Base-by-base conservation (phyloP, 2,888 invertebrate species). In the Ophion slaviceki region DNA sequence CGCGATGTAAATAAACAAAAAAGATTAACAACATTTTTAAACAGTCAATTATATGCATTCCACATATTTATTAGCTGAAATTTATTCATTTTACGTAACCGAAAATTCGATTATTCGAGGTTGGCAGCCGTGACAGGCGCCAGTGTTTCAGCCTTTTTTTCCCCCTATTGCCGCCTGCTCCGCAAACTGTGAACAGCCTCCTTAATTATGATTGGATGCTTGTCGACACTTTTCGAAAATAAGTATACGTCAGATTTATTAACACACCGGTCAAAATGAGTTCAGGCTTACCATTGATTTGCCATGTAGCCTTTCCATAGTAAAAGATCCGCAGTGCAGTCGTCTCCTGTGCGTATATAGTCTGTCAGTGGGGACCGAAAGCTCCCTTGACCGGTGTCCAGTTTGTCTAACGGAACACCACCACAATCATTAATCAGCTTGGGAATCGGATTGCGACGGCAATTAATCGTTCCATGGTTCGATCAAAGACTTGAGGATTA, bases 401-500 rank as follows among this genome's bases (percentile, higher is more conserved):
- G 67, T 59, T 68, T 77, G 83, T 79, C 64, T 75, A 80, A 82
- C 71, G 80, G 74, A 62, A 40, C 71, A 76, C 78, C 53, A 28
- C 75, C 68, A 62, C 81, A 71, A 75, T 87, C 87, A 88, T 88
- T 88, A 88, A 88, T 87, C 88, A 87, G 47, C 71, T 20, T 40
- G 64, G 40, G 74, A 72, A 80, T 86, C 80, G 71, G 79, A 86
- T 88, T 83, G 86, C 86, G 66, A 74, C 61, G 76, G 80, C 83
- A 87, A 88, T 88, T 88, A 88, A 88, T 87, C 86, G 87, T 82
- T 70, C 61, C 71, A 72, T 84, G 79, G 75, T 85, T 85, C 85
- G 78, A 87, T 84, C 84, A 68, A 68, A 87, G 84, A 84, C 85
- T 84, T 83, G 59, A 36, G 79, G 68, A 72, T 70, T 53, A 36